Evolutionary conservation across 2,888 invertebrate genomes (phyloP).

Genomic region (Tipula vernalis): DNA sequence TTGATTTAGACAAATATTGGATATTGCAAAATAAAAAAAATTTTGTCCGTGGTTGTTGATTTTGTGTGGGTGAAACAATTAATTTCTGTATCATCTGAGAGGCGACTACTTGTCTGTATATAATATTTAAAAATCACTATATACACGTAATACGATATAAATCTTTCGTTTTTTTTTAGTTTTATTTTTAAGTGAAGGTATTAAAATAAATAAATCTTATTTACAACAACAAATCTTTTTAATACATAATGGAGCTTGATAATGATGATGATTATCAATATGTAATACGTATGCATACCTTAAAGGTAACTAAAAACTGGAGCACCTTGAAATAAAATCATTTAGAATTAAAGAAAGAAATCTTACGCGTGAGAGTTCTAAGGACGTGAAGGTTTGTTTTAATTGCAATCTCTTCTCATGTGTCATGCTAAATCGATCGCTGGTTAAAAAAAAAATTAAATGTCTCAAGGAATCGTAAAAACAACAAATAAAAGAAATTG

Average conservation of each 20-base stretch:
- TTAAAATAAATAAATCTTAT: background rate
- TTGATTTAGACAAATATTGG: background rate
- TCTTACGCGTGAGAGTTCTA: background rate
- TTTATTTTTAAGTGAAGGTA: background rate
- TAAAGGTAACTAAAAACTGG: background rate
- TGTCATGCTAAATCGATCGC: background rate
- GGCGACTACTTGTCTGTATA: background rate
- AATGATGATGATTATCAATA: background rate
- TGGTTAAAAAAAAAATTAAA: background rate
- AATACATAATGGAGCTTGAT: background rate
- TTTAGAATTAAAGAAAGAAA: background rate
- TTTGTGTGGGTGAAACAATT: background rate
- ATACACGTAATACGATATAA: background rate
- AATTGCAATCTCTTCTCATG: background rate
- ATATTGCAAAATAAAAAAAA: background rate
- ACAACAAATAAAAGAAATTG: background rate
- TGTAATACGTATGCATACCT: background rate
- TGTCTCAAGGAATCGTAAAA: background rate
- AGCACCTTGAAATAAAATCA: background rate
- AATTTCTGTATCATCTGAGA: background rate
- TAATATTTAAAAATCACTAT: background rate
- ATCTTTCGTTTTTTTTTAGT: background rate
- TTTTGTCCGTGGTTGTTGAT: background rate
- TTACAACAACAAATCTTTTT: background rate
- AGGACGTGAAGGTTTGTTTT: background rate